Percentiles rank a stretch among this genome's conserved stretches.
Evolutionary conservation across 2,888 invertebrate species (phyloP).

Genomic region (Colletes collaris): DNA sequence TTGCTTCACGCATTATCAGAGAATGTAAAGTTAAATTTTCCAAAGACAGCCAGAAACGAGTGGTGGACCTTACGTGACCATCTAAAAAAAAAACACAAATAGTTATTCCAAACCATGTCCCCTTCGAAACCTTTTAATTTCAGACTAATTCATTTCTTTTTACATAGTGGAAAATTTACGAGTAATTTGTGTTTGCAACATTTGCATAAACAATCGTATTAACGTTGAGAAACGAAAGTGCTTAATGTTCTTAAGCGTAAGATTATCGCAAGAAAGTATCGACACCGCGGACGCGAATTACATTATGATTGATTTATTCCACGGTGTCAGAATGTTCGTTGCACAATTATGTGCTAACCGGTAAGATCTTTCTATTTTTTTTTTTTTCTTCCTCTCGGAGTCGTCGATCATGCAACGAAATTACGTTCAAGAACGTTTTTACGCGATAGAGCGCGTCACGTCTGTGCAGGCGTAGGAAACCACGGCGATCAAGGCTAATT

Average conservation of each 20-base stretch:
- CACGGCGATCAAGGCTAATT: neutral
- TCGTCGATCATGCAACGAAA: neutral
- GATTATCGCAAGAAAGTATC: slow-evolving; percentile 10
- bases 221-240: neutral
- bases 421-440: neutral
- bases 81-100: too few species aligned
- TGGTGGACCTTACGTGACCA: too few species aligned
- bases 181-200: neutral
- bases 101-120: too few species aligned
- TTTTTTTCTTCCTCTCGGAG: neutral
- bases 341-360: slow-evolving; percentile 1
- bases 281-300: neutral
- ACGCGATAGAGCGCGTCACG: neutral
- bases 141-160: too few species aligned
- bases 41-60: too few species aligned
- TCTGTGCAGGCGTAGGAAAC: neutral
- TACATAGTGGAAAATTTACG: too few species aligned
- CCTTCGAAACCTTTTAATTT: too few species aligned
- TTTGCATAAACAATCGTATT: neutral
- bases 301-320: slow-evolving; percentile 20
- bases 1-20: too few species aligned
- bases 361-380: too few species aligned
- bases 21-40: too few species aligned
- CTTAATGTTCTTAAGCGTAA: neutral
- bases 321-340: neutral